Evolutionary conservation across 2,113 vertebrate genomes (phyloP).

Genomic region (Phocoena sinus): DNA sequence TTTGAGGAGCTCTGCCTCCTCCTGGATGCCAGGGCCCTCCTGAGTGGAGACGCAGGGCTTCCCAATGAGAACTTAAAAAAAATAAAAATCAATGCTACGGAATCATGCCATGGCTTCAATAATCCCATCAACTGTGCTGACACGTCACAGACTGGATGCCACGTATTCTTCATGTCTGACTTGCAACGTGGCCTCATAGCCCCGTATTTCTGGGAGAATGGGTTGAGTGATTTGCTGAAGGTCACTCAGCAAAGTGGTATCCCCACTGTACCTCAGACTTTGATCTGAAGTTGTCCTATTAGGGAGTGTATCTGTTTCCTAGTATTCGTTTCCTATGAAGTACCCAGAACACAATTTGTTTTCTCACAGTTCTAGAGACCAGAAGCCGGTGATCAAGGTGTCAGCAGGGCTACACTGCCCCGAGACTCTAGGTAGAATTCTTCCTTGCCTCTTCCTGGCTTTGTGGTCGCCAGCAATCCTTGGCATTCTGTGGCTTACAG

Average conservation of each 20-base stretch:
- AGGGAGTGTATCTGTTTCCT: neutral
- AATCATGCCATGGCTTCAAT: too few species aligned
- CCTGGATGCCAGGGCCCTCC: too few species aligned
- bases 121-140: neutral
- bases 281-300: neutral
- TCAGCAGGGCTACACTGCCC: neutral
- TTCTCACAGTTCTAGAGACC: neutral
- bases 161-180: rapidly evolving
- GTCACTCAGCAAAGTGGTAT: rapidly evolving
- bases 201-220: neutral
- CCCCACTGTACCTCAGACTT: rapidly evolving
- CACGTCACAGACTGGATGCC: rapidly evolving
- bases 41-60: neutral
- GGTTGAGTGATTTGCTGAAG: neutral
- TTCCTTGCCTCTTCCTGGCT: neutral
- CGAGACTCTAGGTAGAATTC: neutral
- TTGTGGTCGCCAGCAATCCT: neutral
- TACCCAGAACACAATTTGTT: rapidly evolving
- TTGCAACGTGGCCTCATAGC: rapidly evolving
- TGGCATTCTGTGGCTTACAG: neutral
- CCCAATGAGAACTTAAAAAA: neutral
- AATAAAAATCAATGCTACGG: neutral
- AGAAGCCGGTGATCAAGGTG: rapidly evolving
- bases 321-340: too few species aligned
- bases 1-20: neutral